Conservation (phyloP, 2,113 vertebrate genomes). For the Arothron firmamentum region DNA sequence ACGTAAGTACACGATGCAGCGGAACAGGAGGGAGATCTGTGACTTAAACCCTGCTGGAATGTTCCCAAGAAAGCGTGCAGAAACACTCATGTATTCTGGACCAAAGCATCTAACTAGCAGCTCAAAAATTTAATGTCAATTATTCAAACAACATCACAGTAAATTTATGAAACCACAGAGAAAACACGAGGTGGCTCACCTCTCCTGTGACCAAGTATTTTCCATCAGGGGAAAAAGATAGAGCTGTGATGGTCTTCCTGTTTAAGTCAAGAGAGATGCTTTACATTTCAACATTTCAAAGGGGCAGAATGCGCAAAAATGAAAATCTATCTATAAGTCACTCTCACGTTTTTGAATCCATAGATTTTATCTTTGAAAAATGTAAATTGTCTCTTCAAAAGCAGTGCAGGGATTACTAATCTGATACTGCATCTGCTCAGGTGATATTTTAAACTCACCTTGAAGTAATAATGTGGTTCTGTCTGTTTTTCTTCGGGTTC, state of each 20-base stretch:
- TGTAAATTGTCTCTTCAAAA: too few relatives aligned
- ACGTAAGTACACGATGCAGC: neutral
- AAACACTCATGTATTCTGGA: neutral
- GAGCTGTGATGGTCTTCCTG: constrained; percentile 93
- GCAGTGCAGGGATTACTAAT: too few relatives aligned
- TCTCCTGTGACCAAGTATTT: constrained; percentile 96
- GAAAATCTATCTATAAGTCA: too few relatives aligned
- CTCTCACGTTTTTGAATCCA: too few relatives aligned
- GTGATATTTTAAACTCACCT: constrained; percentile 73
- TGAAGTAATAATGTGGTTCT: constrained; percentile 91
- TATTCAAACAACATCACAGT: too few relatives aligned
- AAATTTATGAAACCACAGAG: neutral
- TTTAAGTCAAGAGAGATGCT: constrained; percentile 29
- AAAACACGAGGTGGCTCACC: constrained; percentile 75
- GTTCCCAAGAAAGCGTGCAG: neutral
- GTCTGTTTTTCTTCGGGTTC: constrained; percentile 88
- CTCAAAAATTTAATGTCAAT: too few relatives aligned
- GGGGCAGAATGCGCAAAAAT: too few relatives aligned
- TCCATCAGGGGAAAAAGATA: constrained; percentile 94
- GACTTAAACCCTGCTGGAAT: neutral
- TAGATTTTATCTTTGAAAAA: too few relatives aligned
- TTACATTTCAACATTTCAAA: neutral
- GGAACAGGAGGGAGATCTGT: neutral
- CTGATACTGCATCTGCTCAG: neutral
- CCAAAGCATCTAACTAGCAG: neutral